Percentiles rank a stretch among this genome's conserved stretches.
phyloP scores from a whole-genome alignment of 2,888 invertebrate species.

The Eupeodes luniger region DNA sequence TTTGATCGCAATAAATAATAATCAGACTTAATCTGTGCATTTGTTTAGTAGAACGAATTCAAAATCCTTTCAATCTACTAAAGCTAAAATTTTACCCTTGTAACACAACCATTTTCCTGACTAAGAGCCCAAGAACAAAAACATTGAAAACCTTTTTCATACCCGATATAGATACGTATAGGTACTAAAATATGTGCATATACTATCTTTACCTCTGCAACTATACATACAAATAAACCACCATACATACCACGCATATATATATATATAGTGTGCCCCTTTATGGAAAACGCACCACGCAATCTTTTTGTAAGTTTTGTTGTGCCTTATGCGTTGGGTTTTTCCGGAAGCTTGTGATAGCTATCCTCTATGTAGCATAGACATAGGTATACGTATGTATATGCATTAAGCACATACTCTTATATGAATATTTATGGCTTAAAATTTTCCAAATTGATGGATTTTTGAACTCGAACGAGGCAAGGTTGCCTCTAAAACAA shows the following conservation, averaged over 20 bases:
- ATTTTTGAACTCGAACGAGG: slow-evolving; percentile 55
- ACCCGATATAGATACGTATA: not conserved
- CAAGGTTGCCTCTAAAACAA: slow-evolving; percentile 36
- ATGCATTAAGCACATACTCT: not conserved
- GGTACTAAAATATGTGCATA: slow-evolving; percentile 31
- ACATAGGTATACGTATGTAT: not conserved
- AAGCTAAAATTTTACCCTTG: not conserved
- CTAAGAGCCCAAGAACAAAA: slow-evolving; percentile 42
- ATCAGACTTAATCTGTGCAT: not conserved
- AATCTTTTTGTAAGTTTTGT: not conserved
- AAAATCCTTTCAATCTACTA: slow-evolving; percentile 35
- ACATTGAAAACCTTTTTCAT: slow-evolving; percentile 60
- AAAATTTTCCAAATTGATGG: slow-evolving; percentile 69
- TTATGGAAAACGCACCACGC: slow-evolving; percentile 47
- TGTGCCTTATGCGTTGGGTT: not conserved
- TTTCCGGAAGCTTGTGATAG: not conserved
- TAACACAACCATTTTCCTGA: not conserved
- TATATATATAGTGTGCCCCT: too few relatives aligned
- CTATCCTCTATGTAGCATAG: not conserved
- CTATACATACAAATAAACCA: too few relatives aligned
- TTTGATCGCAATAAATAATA: slow-evolving; percentile 45
- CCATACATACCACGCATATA: not conserved
- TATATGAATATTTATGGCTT: slow-evolving; percentile 70
- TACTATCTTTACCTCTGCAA: too few relatives aligned
- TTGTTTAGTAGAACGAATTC: slow-evolving; percentile 47